Base-by-base conservation (phyloP, 1,140 invertebrate genomes). In the Microvelia longipes region DNA sequence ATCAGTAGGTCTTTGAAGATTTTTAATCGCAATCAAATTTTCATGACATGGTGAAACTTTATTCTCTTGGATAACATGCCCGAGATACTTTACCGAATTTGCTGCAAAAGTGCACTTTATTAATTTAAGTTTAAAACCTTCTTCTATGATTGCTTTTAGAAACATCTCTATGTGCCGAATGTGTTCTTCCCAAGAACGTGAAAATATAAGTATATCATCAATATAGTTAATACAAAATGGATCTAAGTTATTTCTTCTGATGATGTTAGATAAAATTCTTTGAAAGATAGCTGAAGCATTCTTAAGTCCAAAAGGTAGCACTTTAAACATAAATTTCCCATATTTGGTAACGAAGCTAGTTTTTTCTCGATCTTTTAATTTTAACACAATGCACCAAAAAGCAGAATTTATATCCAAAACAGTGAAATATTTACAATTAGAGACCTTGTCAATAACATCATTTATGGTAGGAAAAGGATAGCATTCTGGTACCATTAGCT, bases 201-300 rank as follows among this genome's bases (percentile, higher is more conserved):
- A 71, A 68, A 70, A 70, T 73, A 75, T 72, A 69, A 77, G 67
- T 71, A 75, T 75, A 72, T 73, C 69, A 35, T 74, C 76, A 25
- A 74, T 73, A 66, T 72, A 67, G 79, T 80, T 80, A 73, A 82
- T 79, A 80, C 80, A 81, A 82, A 70, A 79, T 78, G 66, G 79
- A 79, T 15, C 81, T 78, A 24, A 75, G 71, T 67, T 79, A 78
- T 64, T 78, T 79, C 70, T 79, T 80, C 69, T 81, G 80, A 69
- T 81, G 77, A 74, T 80, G 64, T 68, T 68, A 19, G 29, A 64
- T 68, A 76, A 66, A 61, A 76, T 74, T 68, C 80, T 70, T 81
- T 82, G 25, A 81, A 78, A 76, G 78, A 82, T 19, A 14, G 68
- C 69, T 35, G 71, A 69, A 24, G 68, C 28, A 0, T 60, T 69